Base-by-base conservation (phyloP, 1,140 invertebrate genomes). In the Potamilus streckersoni region DNA sequence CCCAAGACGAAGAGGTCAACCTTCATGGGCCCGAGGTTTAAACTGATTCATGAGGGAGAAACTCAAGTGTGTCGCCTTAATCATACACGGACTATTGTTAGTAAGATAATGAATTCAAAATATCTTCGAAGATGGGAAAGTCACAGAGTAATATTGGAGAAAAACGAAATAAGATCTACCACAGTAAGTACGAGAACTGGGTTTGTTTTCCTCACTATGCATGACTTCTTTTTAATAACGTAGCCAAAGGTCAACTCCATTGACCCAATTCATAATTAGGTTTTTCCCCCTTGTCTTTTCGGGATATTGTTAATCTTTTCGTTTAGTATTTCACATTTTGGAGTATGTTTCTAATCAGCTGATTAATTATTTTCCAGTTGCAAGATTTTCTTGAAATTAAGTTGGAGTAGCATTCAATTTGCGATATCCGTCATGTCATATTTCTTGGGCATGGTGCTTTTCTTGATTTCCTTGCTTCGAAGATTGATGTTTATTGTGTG, bases 41-140 rank as follows among this genome's bases (percentile, higher is more conserved):
- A 95, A 86, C 91, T 95, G 13, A 92, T 95, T 55, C 91, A 92
- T 17, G 94, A 95, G 74, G 94, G 94, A 1, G 93, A 95, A 71
- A 92, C 95, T 27, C 93, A 94, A 85, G 92, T 95, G 57, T 96
- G 95, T 91, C 93, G 93, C 80, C 91, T 96, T 65, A 94, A 95
- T 82, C 94, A 96, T 82, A 94, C 94, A 0, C 91, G 94, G 72
- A 95, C 94, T 61, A 93, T 96, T 61, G 93, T 95, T 71, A 94
- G 93, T 87, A 96, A 96, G 89, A 94, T 96, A 72, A 90, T 95
- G 73, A 94, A 94, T 69, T 95, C 94, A 58, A 94, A 95, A 87
- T 95, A 95, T 84, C 90, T 96, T 8, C 89, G 95, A 62, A 89
- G 95, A 76, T 96, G 95, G 94, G 95, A 96, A 88, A 94, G 92